Evolutionary conservation across 2,888 invertebrate species (phyloP), one percentile per base, ranked within the genome.

Genomic region (Lasioglossum marginatum): DNA sequence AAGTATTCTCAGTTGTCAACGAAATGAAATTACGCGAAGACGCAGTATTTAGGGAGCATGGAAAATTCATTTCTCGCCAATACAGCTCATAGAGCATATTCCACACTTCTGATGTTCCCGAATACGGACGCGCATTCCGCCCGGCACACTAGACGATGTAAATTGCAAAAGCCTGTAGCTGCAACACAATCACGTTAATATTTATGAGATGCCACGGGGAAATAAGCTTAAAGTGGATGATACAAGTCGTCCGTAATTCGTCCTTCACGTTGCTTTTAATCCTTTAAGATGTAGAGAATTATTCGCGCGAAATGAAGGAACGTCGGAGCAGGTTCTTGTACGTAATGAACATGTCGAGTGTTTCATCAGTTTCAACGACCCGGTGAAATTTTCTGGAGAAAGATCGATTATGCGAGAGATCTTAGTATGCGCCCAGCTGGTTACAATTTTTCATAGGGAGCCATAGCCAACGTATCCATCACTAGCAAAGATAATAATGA

Each of bases 221-320:
- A 83, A 45, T 77, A 83, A 68, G 83, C 84, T 77, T 83, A 83
- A 77, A 83, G n/a, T 57, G 52, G 37, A 77, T 45, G 66, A 83
- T 68, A 66, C 72, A 37, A 83, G 57, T 72, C 63, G 66, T 83
- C 77, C 66, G 52, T 83, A 83, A 77, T 83, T 72, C 77, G 45
- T 83, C 27, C 66, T 31, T 57, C 77, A 72, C 66, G 72, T 66
- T 76, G 66, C 45, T 52, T 72, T 77, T 83, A 83, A 83, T 83
- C 72, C 66, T 83, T 77, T 66, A 73, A 76, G 77, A 83, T 66
- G 84, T 57, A 57, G 52, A 40, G 52, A 83, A 66, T 77, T 77
- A 83, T 72, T 83, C 63, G 66, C 52, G 31, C 63, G 84, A 43
- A 76, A 77, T 37, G 63, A 77, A 76, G 71, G 77, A 60, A 71